Percentiles rank a stretch among this genome's conserved stretches.
Evolutionary conservation across 2,113 vertebrate species (phyloP).

Genomic region (Burhinus bistriatus): DNA sequence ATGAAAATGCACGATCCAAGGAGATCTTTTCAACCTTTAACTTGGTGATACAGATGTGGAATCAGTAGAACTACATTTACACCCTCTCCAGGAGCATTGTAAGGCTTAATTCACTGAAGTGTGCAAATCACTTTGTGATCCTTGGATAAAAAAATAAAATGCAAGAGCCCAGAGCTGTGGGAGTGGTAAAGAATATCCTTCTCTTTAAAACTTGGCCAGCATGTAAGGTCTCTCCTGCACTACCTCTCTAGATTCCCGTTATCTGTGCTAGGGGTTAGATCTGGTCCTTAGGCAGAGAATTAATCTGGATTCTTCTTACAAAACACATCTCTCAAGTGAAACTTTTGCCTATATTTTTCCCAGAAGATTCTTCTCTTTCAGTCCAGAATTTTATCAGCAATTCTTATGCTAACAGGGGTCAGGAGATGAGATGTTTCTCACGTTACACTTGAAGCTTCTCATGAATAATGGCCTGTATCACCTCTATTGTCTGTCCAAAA

Average conservation of each 20-base stretch:
- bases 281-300: slow-evolving; percentile 1
- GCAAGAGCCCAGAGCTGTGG: neutral
- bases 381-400: slow-evolving; percentile 79
- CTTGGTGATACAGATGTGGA: neutral
- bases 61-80: neutral
- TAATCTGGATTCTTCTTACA: slow-evolving; percentile 20
- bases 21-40: neutral
- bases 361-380: slow-evolving; percentile 73
- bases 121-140: neutral
- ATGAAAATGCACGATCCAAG: neutral
- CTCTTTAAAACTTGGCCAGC: neutral
- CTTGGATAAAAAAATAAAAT: neutral
- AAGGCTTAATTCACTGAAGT: neutral
- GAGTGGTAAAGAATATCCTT: neutral
- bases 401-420: slow-evolving; percentile 95
- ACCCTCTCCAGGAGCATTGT: neutral
- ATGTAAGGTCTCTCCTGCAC: neutral
- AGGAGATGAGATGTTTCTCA: slow-evolving; percentile 94
- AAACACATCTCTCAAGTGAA: slow-evolving; percentile 54
- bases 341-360: slow-evolving; percentile 63
- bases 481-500: slow-evolving; percentile 83
- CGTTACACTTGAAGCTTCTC: slow-evolving; percentile 84
- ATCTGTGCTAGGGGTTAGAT: neutral
- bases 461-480: slow-evolving; percentile 79
- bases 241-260: neutral